Evolutionary conservation across 2,888 invertebrate species (phyloP), one percentile per base, ranked within the genome.

Genomic region (Aphodius granarius): DNA sequence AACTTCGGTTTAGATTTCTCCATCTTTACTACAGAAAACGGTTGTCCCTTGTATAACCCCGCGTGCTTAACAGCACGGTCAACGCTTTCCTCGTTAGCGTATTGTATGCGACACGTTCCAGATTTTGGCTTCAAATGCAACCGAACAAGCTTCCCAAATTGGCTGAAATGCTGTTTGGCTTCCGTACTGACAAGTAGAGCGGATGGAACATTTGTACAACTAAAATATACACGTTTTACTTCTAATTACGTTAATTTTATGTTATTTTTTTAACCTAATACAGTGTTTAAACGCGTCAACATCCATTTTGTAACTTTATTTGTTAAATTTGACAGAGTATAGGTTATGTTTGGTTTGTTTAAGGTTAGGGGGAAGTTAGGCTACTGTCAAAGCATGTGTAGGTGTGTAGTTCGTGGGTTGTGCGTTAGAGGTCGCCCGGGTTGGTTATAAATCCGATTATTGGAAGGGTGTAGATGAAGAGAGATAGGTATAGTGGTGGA

Each of bases 391-490:
- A 43, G 13, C 43, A 43, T 43, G 6, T 43, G 13, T 43, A 43
- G 2, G 43, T 43, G 13, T 43, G 13, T 43, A 43, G 43, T 43
- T 43, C 43, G 43, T 43, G 1, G 43, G 6, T 1, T 43, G 6
- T 6, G 3, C 20, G 21, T 62, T 65, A 75, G 75, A 75, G 21
- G 75, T 72, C 75, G 75, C 63, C 43, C 21, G 15, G 23, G 18
- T 66, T 21, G 20, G 20, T 5, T 66, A 22, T 65, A 71, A 43
- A 18, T 68, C 66, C 68, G 72, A 63, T 16, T 68, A 72, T 21
- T 63, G 22, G 72, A 73, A 73, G 76, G 73, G 73, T 76, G 73
- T 76, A 76, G 73, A 76, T 76, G 66, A 71, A 76, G 71, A 73
- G 73, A 73, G 73, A 76, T 62, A 71, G 75, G 71, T 70, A 76